These are phyloP conservation scores for Drosophila ogumai DNA, from an alignment of 1,140 invertebrate genomes.

Conservation along the genomic window DNA sequence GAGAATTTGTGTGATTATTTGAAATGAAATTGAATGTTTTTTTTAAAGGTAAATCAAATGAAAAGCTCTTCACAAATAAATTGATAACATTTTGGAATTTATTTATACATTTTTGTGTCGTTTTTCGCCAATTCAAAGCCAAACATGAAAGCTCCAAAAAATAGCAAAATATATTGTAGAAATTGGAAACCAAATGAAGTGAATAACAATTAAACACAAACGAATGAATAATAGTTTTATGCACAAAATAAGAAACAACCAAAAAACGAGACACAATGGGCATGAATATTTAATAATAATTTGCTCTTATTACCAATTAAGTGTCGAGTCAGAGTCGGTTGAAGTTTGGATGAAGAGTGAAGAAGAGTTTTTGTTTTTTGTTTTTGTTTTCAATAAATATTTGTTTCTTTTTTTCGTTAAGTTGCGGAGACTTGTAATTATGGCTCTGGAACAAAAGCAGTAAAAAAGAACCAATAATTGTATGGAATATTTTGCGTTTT, in stretches of 20 bases:
- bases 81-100: constrained; percentile 24
- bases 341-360: constrained; percentile 60
- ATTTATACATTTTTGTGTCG: constrained; percentile 16
- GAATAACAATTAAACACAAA: constrained; percentile 43
- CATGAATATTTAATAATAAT: constrained; percentile 68
- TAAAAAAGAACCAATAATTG: constrained; percentile 42
- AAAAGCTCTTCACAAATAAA: constrained; percentile 33
- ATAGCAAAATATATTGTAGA: constrained; percentile 28
- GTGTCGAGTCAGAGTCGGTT: constrained; percentile 79
- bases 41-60: constrained; percentile 34
- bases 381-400: constrained; percentile 36
- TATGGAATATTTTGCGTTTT: constrained; percentile 56
- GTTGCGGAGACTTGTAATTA: constrained; percentile 66
- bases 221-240: constrained; percentile 42
- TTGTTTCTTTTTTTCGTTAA: constrained; percentile 27
- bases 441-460: constrained; percentile 71
- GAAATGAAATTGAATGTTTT: constrained; percentile 8
- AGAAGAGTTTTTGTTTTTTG: constrained; percentile 27
- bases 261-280: constrained; percentile 70
- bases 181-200: constrained; percentile 55
- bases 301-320: constrained; percentile 82
- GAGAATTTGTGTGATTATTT: constrained; percentile 49
- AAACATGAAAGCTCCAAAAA: constrained; percentile 62
- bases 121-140: constrained; percentile 75
- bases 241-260: constrained; percentile 64